phyloP scores from a whole-genome alignment of 2,113 vertebrate genomes.

The Arothron firmamentum region DNA sequence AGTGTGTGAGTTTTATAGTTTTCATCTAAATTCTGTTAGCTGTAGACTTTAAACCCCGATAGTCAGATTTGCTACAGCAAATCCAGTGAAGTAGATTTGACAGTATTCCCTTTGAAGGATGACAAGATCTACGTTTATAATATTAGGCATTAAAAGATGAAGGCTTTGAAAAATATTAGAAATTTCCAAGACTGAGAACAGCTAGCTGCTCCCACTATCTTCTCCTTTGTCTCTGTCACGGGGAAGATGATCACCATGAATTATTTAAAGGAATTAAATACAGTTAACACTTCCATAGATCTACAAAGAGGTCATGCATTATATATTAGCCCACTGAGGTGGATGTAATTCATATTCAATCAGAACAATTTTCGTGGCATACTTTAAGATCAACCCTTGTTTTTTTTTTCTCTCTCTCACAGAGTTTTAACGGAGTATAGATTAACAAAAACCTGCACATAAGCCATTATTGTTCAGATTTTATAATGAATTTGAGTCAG shows the following conservation, averaged over 20 bases:
- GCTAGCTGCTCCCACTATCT: conserved; percentile 18
- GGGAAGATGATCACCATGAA: conserved; percentile 50
- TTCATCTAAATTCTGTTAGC: conserved; percentile 2
- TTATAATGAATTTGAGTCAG: conserved; percentile 17
- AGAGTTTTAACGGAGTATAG: too few species aligned
- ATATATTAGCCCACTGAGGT: conserved; percentile 53
- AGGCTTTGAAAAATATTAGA: conserved; percentile 35
- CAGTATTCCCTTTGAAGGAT: conserved; percentile 31
- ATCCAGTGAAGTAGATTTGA: not conserved
- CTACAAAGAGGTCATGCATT: conserved; percentile 61
- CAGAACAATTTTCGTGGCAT: conserved; percentile 31
- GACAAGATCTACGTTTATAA: conserved; percentile 44
- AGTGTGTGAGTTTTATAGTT: conserved; percentile 1
- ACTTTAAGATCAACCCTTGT: conserved; percentile 36
- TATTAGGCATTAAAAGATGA: conserved; percentile 26
- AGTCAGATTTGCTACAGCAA: not conserved
- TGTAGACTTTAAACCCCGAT: not conserved
- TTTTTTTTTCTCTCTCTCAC: conserved; percentile 14
- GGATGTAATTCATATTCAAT: conserved; percentile 53
- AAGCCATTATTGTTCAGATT: conserved; percentile 48
- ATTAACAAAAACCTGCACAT: conserved; percentile 33
- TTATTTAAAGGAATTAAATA: conserved; percentile 66
- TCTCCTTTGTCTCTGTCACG: conserved; percentile 12
- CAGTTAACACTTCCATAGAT: conserved; percentile 50
- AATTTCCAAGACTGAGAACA: conserved; percentile 14